phyloP scores from a whole-genome alignment of 2,797 vertebrate genomes.

The Chaenodraco wilsoni region DNA sequence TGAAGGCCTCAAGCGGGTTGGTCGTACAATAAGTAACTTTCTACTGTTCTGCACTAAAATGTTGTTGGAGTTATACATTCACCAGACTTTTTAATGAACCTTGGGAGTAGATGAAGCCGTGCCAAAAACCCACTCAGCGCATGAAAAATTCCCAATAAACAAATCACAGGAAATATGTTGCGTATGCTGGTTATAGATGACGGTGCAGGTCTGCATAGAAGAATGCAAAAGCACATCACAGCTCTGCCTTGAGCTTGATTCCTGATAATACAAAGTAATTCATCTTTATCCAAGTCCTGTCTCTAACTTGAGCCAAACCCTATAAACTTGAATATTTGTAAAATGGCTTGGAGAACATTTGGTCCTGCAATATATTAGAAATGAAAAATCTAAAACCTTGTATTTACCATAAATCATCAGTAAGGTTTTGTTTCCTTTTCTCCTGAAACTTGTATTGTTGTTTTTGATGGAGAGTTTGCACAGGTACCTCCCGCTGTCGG shows the following conservation, averaged over 20 bases:
- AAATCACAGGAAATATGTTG: not conserved
- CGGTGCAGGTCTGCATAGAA: not conserved
- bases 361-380: not conserved
- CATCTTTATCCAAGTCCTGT: not conserved
- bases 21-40: too few species aligned
- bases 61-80: too few species aligned
- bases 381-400: not conserved
- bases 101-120: too few species aligned
- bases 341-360: not conserved
- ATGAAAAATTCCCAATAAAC: not conserved
- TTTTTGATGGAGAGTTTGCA: constrained; percentile 64
- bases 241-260: not conserved
- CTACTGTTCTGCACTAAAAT: too few species aligned
- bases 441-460: not conserved
- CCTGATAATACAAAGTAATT: not conserved
- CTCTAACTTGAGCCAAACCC: not conserved
- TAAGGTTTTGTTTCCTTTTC: constrained; percentile 23
- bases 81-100: too few species aligned
- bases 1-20: too few species aligned
- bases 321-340: not conserved
- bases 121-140: too few species aligned
- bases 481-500: constrained; percentile 57
- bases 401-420: constrained; percentile 68
- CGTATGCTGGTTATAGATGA: not conserved
- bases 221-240: not conserved